Evolutionary conservation across 2,113 vertebrate species (phyloP).

Genomic region (Cynocephalus volans): DNA sequence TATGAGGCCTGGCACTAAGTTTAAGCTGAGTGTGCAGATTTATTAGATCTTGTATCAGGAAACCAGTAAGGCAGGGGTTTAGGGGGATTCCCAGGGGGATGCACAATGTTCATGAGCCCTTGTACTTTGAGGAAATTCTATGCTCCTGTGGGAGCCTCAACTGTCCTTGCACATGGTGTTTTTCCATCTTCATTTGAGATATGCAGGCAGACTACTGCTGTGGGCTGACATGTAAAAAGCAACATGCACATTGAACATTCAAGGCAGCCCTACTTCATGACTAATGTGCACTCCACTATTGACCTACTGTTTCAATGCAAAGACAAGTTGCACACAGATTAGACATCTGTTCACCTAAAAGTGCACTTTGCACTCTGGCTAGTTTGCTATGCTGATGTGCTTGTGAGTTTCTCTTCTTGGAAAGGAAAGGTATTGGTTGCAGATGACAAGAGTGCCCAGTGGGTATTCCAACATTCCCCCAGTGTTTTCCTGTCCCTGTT

Average conservation of each 20-base stretch:
- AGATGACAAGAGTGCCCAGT: background rate
- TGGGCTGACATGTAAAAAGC: background rate
- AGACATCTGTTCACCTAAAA: background rate
- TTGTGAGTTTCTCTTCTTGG: background rate
- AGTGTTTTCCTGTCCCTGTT: background rate
- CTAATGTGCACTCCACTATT: background rate
- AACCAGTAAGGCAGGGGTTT: conserved; percentile 69
- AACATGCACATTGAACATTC: background rate
- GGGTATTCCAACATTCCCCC: background rate
- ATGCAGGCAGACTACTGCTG: background rate
- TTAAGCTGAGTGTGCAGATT: conserved; percentile 78
- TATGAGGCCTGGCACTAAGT: conserved; percentile 79
- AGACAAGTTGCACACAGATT: background rate
- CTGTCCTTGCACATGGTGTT: conserved; percentile 6
- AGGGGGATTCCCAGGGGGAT: conserved; percentile 58
- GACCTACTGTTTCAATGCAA: background rate
- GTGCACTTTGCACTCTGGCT: background rate
- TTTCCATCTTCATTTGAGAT: conserved; percentile 33
- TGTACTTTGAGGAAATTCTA: conserved; percentile 37
- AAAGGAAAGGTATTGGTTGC: background rate
- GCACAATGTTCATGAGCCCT: conserved; percentile 32
- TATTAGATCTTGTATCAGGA: conserved; percentile 80
- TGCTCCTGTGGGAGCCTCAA: conserved; percentile 20
- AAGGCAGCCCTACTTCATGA: background rate
- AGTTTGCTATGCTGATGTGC: background rate